Evolutionary conservation across 2,797 vertebrate genomes (phyloP).

Genomic region (Diceros bicornis): DNA sequence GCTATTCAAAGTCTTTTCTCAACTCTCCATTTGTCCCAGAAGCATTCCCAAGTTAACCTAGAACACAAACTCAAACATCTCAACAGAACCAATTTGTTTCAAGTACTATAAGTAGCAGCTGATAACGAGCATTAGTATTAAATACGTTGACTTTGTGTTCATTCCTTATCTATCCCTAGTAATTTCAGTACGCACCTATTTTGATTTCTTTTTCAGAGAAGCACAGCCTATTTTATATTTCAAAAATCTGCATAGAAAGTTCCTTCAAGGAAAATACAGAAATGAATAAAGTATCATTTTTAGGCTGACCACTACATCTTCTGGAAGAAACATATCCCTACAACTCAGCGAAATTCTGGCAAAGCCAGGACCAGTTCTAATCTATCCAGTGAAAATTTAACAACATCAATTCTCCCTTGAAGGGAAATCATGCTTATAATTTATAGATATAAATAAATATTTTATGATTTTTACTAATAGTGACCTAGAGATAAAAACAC

Average conservation of each 20-base stretch:
- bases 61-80: constrained; percentile 49
- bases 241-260: constrained; percentile 36
- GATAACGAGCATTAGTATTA: constrained; percentile 38
- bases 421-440: constrained; percentile 3
- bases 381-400: constrained; percentile 15
- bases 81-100: constrained; percentile 27
- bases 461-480: constrained; percentile 53
- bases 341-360: neutral
- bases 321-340: neutral
- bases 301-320: neutral
- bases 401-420: neutral
- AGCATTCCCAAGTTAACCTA: constrained; percentile 35
- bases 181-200: constrained; percentile 10
- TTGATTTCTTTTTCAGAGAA: constrained; percentile 44
- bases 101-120: constrained; percentile 25
- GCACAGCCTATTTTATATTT: neutral
- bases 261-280: constrained; percentile 1
- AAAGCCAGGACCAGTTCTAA: constrained; percentile 39
- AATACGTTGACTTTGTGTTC: constrained; percentile 1
- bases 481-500: constrained; percentile 42
- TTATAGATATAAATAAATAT: constrained; percentile 26
- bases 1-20: constrained; percentile 44
- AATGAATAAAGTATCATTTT: neutral
- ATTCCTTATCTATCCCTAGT: neutral
- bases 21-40: constrained; percentile 8